phyloP scores from a whole-genome alignment of 1,140 invertebrate genomes.

The Atta texana region DNA sequence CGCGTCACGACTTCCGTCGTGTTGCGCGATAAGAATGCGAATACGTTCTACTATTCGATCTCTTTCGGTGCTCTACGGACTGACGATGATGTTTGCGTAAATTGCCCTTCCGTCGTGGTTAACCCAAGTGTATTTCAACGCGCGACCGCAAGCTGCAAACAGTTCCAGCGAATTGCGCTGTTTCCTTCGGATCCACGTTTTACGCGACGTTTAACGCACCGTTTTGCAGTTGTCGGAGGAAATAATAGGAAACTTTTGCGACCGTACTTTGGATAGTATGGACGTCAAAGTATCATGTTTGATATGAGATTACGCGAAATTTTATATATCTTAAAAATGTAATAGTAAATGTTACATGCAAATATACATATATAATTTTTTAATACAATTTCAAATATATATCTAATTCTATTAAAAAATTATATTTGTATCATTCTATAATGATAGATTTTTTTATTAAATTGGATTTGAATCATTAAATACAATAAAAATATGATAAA shows the following conservation, averaged over 20 bases:
- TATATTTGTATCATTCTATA: not conserved
- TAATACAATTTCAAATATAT: too few species aligned
- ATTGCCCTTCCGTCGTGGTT: not conserved
- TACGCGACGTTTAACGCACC: conserved; percentile 27
- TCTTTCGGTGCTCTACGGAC: not conserved
- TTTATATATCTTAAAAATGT: not conserved
- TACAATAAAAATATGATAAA: not conserved
- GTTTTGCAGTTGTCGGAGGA: conserved; percentile 26
- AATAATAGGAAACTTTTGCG: conserved; percentile 32
- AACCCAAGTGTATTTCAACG: not conserved
- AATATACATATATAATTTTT: not conserved
- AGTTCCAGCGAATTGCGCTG: conserved; percentile 18
- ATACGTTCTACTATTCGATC: not conserved
- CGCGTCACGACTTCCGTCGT: not conserved
- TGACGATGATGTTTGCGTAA: conserved; percentile 13
- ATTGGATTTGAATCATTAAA: not conserved
- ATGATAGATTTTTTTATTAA: not conserved
- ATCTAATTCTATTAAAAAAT: not conserved
- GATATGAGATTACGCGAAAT: not conserved
- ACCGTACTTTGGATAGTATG: not conserved
- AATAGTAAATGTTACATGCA: not conserved
- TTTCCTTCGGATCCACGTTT: conserved; percentile 27
- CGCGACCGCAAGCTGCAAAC: not conserved
- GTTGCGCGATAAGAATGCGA: not conserved
- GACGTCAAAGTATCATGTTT: not conserved